Evolutionary conservation across 2,797 vertebrate species (phyloP).

Genomic region (Buceros bicornis): DNA sequence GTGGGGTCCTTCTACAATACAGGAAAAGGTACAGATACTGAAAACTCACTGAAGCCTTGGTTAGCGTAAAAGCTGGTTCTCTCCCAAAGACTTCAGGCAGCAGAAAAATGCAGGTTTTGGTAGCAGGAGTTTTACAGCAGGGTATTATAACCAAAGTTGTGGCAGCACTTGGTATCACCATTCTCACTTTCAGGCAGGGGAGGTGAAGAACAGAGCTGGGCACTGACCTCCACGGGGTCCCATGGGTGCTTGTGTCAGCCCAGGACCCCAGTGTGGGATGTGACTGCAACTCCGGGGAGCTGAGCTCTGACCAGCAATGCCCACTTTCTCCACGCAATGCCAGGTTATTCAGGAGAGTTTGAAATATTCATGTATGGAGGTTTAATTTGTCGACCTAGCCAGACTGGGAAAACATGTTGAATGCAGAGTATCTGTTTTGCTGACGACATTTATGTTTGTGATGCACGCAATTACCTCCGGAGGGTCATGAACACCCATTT

Average conservation of each 20-base stretch:
- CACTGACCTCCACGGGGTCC: neutral
- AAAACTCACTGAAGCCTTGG: neutral
- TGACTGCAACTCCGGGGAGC: neutral
- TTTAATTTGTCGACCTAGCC: neutral
- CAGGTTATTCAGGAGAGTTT: neutral
- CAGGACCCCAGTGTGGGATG: rapidly evolving
- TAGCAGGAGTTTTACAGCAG: neutral
- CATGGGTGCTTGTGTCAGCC: rapidly evolving
- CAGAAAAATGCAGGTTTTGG: rapidly evolving
- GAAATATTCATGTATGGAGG: neutral
- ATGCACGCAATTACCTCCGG: rapidly evolving
- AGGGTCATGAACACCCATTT: neutral
- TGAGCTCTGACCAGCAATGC: neutral
- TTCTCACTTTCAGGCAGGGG: neutral
- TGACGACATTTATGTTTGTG: rapidly evolving
- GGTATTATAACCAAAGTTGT: neutral
- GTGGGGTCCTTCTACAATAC: neutral
- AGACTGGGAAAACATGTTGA: neutral
- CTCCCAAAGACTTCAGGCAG: neutral
- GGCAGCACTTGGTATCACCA: neutral
- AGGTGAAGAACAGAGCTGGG: neutral
- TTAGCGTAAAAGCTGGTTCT: neutral
- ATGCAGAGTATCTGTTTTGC: neutral
- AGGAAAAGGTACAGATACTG: neutral
- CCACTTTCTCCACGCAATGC: neutral